A percentile compares a stretch with the other conserved stretches of the same genome.
phyloP scores from a whole-genome alignment of 2,888 invertebrate species.

The Carabus problematicus region DNA sequence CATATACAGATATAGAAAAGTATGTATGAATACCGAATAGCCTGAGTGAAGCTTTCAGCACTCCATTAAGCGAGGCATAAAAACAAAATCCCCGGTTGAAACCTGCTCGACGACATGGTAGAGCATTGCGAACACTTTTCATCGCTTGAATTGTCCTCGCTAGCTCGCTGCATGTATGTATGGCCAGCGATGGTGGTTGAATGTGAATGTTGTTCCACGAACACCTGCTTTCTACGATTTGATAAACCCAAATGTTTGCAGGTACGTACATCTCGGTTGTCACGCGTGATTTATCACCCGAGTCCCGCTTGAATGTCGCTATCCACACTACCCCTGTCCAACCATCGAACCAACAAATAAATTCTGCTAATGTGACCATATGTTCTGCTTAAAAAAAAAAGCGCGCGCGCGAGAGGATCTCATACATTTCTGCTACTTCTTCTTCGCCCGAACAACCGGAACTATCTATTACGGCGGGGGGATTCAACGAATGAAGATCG shows the following conservation, averaged over 20 bases:
- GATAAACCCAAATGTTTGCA: conserved; percentile 10
- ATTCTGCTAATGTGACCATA: conserved; percentile 20
- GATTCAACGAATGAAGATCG: too few species aligned
- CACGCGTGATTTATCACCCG: conserved; percentile 19
- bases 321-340: neutral
- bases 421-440: neutral
- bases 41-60: neutral
- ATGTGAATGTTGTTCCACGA: neutral
- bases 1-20: neutral
- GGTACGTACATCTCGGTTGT: conserved; percentile 6
- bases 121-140: neutral
- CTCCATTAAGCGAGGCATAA: neutral
- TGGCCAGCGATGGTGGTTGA: too few species aligned
- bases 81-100: neutral
- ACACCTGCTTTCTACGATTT: conserved; percentile 7
- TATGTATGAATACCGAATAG: neutral
- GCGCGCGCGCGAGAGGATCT: neutral
- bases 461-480: too few species aligned
- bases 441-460: neutral
- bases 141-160: neutral
- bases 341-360: conserved; percentile 18
- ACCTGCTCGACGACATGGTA: neutral
- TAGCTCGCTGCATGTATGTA: neutral
- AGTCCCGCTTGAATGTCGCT: neutral
- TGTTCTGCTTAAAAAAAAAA: conserved; percentile 17